phyloP scores from a whole-genome alignment of 1,140 invertebrate genomes.

The Papilio machaon region DNA sequence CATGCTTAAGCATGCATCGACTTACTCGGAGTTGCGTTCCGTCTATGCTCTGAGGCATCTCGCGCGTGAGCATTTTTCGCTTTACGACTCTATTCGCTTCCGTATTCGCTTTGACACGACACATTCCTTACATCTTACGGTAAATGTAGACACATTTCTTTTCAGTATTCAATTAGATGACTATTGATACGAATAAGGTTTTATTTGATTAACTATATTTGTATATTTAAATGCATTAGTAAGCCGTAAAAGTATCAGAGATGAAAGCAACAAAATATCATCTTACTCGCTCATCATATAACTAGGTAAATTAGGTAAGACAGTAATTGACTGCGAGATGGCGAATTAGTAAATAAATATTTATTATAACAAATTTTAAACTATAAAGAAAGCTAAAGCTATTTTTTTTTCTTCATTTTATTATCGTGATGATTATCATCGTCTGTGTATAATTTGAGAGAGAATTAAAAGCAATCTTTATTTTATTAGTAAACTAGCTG shows the following conservation, averaged over 20 bases:
- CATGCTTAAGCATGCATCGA: constrained; percentile 20
- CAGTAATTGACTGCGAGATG: no score
- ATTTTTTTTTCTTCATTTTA: background rate
- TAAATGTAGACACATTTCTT: constrained; percentile 10
- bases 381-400: background rate
- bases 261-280: no score
- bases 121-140: background rate
- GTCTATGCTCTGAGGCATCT: constrained; percentile 26
- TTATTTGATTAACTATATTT: background rate
- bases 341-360: no score
- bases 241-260: no score
- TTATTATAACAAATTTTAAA: no score
- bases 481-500: no score
- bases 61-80: constrained; percentile 18
- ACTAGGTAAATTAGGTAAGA: no score
- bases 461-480: no score
- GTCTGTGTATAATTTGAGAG: no score
- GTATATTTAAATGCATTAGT: background rate
- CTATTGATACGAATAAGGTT: background rate
- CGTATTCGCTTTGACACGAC: background rate
- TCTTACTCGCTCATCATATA: no score
- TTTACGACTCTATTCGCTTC: constrained; percentile 31
- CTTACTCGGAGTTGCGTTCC: constrained; percentile 17
- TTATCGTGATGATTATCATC: no score
- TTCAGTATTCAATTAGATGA: background rate